A percentile compares a stretch with the other conserved stretches of the same genome.
Conservation (phyloP, 2,797 vertebrate species). For the Silurus aristotelis region DNA sequence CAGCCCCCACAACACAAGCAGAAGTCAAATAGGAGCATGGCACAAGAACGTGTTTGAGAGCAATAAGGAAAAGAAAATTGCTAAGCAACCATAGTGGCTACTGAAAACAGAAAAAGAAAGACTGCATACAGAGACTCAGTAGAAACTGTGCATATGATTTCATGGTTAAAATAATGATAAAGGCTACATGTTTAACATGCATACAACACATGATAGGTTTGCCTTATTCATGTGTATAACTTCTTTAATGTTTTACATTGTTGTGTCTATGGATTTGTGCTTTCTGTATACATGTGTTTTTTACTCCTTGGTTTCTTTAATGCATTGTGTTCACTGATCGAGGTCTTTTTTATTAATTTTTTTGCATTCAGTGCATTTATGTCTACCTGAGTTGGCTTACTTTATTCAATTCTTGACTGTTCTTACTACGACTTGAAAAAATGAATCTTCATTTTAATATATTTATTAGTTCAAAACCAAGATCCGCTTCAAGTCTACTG, state of each 20-base stretch:
- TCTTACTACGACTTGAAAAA: no score
- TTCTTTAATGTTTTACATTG: not conserved
- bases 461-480: not conserved
- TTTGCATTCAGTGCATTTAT: not conserved
- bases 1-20: not conserved
- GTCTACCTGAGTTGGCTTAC: not conserved
- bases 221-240: not conserved
- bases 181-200: not conserved
- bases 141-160: not conserved
- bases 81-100: not conserved
- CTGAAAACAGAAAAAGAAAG: not conserved
- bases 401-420: no score
- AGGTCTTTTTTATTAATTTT: not conserved
- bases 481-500: not conserved
- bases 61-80: not conserved
- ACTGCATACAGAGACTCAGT: not conserved
- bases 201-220: no score
- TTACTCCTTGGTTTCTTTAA: not conserved
- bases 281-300: not conserved
- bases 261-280: not conserved
- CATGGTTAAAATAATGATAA: not conserved
- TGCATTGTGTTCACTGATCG: not conserved
- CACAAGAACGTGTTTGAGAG: not conserved
- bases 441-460: not conserved
- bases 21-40: not conserved